Evolutionary conservation across 2,797 vertebrate genomes (phyloP), one percentile per base, ranked within the genome.

Genomic region (Typhlichthys subterraneus): DNA sequence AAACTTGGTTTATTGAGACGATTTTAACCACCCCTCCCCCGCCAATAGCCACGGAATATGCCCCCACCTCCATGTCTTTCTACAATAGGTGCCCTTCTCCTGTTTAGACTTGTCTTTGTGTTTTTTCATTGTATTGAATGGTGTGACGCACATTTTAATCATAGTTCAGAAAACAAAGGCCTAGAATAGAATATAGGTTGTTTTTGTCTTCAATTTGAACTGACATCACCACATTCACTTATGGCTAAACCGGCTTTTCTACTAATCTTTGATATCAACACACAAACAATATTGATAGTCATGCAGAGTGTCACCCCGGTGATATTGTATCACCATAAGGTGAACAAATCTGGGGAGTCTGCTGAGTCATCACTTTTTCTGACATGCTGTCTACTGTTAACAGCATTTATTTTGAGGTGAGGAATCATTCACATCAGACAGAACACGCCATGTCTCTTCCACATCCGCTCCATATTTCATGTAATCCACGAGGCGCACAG

Each of bases 391-490:
- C 84, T 81, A 73, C 70, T 69, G 17, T 59, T 59, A 61, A 56
- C 67, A 57, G 67, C 58, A 48, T 61, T 80, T 79, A 76, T 84
- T 85, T 83, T 79, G 71, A 45, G 59, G 60, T 38, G 47, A 84
- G 73, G 59, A 63, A 38, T 82, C 45, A 0, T 71, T 72, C 79
- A 75, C 62, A 50, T 82, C 84, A 85, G 76, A 77, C 70, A 62
- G 59, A 79, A 74, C 79, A 59, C 60, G 74, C 72, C 82, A 48
- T 80, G 83, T 81, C 85, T 87, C 82, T 72, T 82, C 83, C 88
- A 70, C 79, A 77, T 82, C 84, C 81, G 75, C 82, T 64, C 60
- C 77, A 85, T 89, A 77, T 84, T 87, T 87, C 80, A 78, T 75
- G 75, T 85, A 81, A 88, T 85, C 83, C 79, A 67, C 45, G 57